A percentile compares a stretch with the other conserved stretches of the same genome.
phyloP scores from a whole-genome alignment of 2,888 invertebrate species.

The Volucella inanis region DNA sequence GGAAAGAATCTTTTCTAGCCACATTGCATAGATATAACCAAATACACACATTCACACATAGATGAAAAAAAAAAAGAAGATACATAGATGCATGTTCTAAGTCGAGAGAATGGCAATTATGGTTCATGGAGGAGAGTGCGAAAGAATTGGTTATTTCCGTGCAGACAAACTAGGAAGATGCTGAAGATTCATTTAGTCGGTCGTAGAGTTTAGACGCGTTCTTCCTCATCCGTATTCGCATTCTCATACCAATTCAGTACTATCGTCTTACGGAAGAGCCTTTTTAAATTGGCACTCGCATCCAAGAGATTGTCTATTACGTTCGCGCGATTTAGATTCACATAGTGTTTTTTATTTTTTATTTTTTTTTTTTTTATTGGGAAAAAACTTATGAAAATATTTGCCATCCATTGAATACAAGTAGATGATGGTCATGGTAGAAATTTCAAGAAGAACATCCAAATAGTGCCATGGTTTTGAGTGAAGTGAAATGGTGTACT shows the following conservation, averaged over 20 bases:
- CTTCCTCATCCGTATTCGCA: slow-evolving; percentile 33
- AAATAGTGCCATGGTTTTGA: slow-evolving; percentile 23
- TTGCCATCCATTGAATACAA: slow-evolving; percentile 40
- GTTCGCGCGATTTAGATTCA: slow-evolving; percentile 16
- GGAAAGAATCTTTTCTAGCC: slow-evolving; percentile 63
- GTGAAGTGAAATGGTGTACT: slow-evolving; percentile 41
- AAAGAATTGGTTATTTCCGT: slow-evolving; percentile 69
- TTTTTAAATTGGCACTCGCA: slow-evolving; percentile 17
- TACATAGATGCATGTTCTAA: slow-evolving; percentile 64
- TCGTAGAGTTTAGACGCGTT: slow-evolving; percentile 68
- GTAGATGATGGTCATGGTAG: slow-evolving; percentile 13
- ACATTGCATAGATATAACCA: slow-evolving; percentile 42
- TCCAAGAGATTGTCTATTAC: slow-evolving; percentile 11
- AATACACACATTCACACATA: slow-evolving; percentile 29
- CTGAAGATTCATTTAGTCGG: slow-evolving; percentile 59
- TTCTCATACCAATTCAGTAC: no score
- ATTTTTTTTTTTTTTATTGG: slow-evolving; percentile 11
- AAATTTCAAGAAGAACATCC: slow-evolving; percentile 16
- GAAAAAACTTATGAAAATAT: slow-evolving; percentile 63
- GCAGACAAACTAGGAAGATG: slow-evolving; percentile 45
- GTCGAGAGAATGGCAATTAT: slow-evolving; percentile 71
- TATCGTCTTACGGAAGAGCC: not conserved
- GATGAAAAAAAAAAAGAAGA: slow-evolving; percentile 19
- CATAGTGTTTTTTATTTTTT: slow-evolving; percentile 23
- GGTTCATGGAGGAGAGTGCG: slow-evolving; percentile 54